These are phyloP conservation scores for Willisornis vidua DNA, from an alignment of 2,113 vertebrate species.

Conservation along the genomic window DNA sequence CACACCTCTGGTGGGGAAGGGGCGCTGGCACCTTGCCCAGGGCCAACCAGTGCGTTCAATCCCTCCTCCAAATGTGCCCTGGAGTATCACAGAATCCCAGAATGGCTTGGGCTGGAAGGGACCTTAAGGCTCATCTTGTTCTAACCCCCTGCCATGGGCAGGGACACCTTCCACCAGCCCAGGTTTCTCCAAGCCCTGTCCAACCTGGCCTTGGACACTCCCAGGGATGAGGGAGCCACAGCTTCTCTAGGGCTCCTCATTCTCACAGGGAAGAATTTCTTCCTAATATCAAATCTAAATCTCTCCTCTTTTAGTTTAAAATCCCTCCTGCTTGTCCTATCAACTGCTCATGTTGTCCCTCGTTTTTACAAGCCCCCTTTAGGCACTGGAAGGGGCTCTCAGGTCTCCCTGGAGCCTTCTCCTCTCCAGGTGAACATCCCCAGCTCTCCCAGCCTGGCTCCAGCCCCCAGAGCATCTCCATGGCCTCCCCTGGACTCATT, in stretches of 20 bases:
- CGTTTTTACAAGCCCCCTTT: not conserved
- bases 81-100: not conserved
- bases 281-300: not conserved
- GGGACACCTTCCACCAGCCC: not conserved
- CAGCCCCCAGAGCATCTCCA: not conserved
- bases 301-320: not conserved
- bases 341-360: not conserved
- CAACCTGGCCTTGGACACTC: not conserved
- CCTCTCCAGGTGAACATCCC: not conserved
- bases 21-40: not conserved
- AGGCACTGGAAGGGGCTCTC: not conserved
- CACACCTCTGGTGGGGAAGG: rapidly evolving
- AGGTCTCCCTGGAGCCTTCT: not conserved
- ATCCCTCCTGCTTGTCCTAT: rapidly evolving
- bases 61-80: not conserved
- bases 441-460: not conserved
- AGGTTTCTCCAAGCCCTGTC: rapidly evolving
- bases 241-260: not conserved
- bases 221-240: not conserved
- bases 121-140: not conserved
- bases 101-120: not conserved
- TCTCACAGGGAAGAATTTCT: not conserved
- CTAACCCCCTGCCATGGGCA: not conserved
- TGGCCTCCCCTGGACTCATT: not conserved
- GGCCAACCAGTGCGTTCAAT: not conserved